phyloP scores from a whole-genome alignment of 2,888 invertebrate genomes.

The Troides helena region DNA sequence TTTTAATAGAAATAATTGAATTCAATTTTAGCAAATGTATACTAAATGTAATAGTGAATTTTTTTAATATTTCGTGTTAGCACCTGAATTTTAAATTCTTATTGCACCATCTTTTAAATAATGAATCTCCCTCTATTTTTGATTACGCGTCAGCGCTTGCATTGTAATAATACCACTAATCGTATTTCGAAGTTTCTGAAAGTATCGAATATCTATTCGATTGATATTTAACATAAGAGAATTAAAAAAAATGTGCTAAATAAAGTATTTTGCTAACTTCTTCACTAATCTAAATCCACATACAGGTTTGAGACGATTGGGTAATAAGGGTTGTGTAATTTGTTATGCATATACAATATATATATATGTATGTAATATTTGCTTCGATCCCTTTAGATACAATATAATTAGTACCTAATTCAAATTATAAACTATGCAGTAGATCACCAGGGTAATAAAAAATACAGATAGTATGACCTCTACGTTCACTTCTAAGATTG shows the following conservation, averaged over 20 bases:
- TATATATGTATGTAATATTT: constrained; percentile 41
- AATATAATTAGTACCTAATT: constrained; percentile 42
- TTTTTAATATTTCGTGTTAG: constrained; percentile 64
- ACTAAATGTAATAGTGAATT: constrained; percentile 67
- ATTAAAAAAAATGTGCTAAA: constrained; percentile 37
- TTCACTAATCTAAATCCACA: constrained; percentile 47
- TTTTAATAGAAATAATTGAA: constrained; percentile 64
- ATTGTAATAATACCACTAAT: constrained; percentile 44
- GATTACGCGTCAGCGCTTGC: constrained; percentile 48
- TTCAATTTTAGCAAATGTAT: constrained; percentile 68
- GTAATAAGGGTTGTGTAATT: constrained; percentile 77
- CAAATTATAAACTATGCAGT: constrained; percentile 47
- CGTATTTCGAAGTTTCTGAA: constrained; percentile 42
- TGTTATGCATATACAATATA: constrained; percentile 71
- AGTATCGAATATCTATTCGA: constrained; percentile 33
- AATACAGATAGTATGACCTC: constrained; percentile 44
- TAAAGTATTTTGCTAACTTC: constrained; percentile 55
- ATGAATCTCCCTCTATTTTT: constrained; percentile 42
- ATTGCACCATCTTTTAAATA: constrained; percentile 61
- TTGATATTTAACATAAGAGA: constrained; percentile 37
- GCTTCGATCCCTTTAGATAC: constrained; percentile 52
- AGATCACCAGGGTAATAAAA: constrained; percentile 64
- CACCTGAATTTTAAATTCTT: constrained; percentile 64
- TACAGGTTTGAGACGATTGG: constrained; percentile 66
- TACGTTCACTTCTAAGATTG: constrained; percentile 46